phyloP scores from a whole-genome alignment of 2,888 invertebrate genomes.

The Clitarchus hookeri region DNA sequence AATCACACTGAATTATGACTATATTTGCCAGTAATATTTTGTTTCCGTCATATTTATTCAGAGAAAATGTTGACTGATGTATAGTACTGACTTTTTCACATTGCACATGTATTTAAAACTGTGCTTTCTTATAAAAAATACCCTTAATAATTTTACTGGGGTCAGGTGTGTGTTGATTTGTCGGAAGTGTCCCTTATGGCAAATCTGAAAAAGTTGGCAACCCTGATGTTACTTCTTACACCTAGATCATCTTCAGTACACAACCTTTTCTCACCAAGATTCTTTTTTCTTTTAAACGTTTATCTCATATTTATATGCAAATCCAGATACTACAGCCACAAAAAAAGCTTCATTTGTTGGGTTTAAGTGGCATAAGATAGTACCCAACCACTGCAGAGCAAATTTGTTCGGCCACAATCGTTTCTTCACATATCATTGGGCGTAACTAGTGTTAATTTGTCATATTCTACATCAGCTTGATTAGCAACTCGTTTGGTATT shows the following conservation, averaged over 20 bases:
- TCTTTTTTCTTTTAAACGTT: constrained; percentile 46
- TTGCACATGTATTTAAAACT: too few species aligned
- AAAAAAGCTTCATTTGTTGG: constrained; percentile 38
- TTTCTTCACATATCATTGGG: not conserved
- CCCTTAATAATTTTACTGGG: too few species aligned
- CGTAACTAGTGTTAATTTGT: not conserved
- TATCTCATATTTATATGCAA: constrained; percentile 49
- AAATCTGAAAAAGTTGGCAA: too few species aligned
- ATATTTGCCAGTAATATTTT: too few species aligned
- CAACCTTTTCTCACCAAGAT: not conserved
- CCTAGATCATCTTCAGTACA: not conserved
- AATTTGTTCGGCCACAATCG: not conserved
- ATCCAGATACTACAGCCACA: constrained; percentile 47
- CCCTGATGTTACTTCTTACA: not conserved
- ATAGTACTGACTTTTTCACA: too few species aligned
- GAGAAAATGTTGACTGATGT: too few species aligned
- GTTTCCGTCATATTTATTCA: too few species aligned
- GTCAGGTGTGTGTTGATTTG: too few species aligned
- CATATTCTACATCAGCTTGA: not conserved
- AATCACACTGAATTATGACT: too few species aligned
- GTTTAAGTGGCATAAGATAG: not conserved
- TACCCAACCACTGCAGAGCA: not conserved
- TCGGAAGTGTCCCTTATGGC: too few species aligned
- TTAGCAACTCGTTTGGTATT: not conserved
- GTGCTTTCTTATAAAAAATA: too few species aligned